These are phyloP conservation scores for Grantiella picta DNA, from an alignment of 2,113 vertebrate species.

Conservation along the genomic window DNA sequence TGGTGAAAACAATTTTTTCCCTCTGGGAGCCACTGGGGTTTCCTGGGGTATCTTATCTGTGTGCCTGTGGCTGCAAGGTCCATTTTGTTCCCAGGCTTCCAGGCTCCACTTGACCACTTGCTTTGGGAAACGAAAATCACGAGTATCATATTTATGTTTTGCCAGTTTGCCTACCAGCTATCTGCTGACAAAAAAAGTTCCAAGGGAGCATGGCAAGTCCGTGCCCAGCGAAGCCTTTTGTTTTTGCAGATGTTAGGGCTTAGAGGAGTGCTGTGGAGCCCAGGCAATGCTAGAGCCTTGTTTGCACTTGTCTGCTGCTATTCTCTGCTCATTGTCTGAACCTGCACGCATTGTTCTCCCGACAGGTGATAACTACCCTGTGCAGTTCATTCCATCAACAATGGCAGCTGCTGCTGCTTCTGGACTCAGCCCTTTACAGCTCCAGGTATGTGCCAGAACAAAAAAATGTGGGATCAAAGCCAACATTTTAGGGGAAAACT, in stretches of 20 bases:
- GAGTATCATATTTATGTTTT: slow-evolving; percentile 69
- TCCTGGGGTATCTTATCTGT: neutral
- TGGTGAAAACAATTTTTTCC: neutral
- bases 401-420: slow-evolving; percentile 99
- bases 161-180: slow-evolving; percentile 80
- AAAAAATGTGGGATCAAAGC: slow-evolving; percentile 82
- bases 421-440: slow-evolving; percentile 99
- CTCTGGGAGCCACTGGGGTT: neutral
- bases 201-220: slow-evolving; percentile 78
- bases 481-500: slow-evolving; percentile 84
- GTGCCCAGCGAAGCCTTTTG: slow-evolving; percentile 87
- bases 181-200: slow-evolving; percentile 76
- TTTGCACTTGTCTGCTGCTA: slow-evolving; percentile 88
- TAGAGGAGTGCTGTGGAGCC: slow-evolving; percentile 75
- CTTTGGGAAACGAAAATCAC: slow-evolving; percentile 41
- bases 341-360: slow-evolving; percentile 94
- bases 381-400: slow-evolving; percentile 99
- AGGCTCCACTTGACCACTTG: slow-evolving; percentile 55
- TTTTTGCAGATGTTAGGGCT: slow-evolving; percentile 96
- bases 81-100: slow-evolving; percentile 56
- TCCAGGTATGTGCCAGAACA: slow-evolving; percentile 97
- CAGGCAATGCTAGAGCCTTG: slow-evolving; percentile 77
- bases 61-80: slow-evolving; percentile 14
- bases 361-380: slow-evolving; percentile 99
- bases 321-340: slow-evolving; percentile 95